Evolutionary conservation across 2,113 vertebrate species (phyloP).

Genomic region (Protobothrops mucrosquamatus): DNA sequence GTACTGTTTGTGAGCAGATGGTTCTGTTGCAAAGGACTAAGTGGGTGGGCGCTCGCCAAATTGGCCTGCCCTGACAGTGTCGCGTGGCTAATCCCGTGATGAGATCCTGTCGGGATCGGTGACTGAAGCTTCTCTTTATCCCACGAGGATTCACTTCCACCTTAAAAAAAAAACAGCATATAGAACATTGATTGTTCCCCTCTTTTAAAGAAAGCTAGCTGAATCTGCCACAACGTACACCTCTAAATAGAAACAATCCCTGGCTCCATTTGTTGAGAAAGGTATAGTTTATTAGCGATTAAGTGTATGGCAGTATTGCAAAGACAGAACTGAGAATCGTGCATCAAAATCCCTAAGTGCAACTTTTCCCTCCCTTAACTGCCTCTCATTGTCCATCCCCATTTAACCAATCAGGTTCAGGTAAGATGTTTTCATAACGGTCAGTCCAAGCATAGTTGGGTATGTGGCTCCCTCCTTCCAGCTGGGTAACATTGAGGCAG

Average conservation of each 20-base stretch:
- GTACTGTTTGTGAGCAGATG: constrained; percentile 85
- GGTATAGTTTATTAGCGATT: too few species aligned
- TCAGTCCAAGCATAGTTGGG: too few species aligned
- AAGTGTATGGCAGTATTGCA: too few species aligned
- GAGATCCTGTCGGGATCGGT: constrained; percentile 71
- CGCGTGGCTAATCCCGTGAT: constrained; percentile 73
- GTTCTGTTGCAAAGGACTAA: constrained; percentile 83
- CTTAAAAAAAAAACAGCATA: constrained; percentile 67
- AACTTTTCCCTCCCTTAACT: too few species aligned
- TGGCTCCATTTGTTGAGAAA: too few species aligned
- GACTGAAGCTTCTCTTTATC: constrained; percentile 87
- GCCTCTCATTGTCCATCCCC: too few species aligned
- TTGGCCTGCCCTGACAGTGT: constrained; percentile 70
- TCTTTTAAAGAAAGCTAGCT: neutral
- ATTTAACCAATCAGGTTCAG: too few species aligned
- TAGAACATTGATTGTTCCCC: neutral
- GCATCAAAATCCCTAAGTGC: too few species aligned
- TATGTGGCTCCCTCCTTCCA: too few species aligned
- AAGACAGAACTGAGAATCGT: too few species aligned
- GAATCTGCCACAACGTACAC: neutral
- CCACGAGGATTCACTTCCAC: constrained; percentile 86
- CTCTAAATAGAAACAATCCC: neutral
- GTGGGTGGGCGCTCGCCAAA: constrained; percentile 67
- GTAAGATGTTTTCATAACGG: too few species aligned
- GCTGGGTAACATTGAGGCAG: too few species aligned